phyloP scores from a whole-genome alignment of 1,140 invertebrate species.

The Pararge aegeria region DNA sequence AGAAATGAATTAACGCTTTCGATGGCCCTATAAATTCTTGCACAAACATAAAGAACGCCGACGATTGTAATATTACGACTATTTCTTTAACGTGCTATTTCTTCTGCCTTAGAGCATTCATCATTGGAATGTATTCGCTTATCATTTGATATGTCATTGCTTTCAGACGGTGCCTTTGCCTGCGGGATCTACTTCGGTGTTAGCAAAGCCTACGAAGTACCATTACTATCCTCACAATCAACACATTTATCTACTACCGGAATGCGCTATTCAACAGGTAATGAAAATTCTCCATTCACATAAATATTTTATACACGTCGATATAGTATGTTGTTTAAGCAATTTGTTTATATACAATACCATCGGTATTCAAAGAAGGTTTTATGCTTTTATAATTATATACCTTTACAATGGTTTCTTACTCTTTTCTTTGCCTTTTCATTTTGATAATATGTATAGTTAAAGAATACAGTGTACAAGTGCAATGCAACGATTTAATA shows the following conservation, averaged over 20 bases:
- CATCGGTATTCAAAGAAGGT: background rate
- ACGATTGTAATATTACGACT: conserved; percentile 28
- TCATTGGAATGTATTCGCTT: conserved; percentile 32
- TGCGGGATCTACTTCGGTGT: conserved; percentile 84
- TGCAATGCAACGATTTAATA: too few relatives aligned
- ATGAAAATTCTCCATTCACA: conserved; percentile 30
- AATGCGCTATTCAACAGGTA: conserved; percentile 95
- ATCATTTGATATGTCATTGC: conserved; percentile 31
- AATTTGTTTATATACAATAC: background rate
- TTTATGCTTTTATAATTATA: background rate
- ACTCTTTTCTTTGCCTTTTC: too few relatives aligned
- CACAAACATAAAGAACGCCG: conserved; percentile 34
- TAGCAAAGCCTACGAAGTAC: conserved; percentile 93
- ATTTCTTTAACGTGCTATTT: conserved; percentile 15
- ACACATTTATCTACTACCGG: conserved; percentile 93
- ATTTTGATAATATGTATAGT: too few relatives aligned
- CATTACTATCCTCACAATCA: conserved; percentile 97
- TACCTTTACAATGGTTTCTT: background rate
- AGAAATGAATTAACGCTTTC: conserved; percentile 40
- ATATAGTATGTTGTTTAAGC: background rate
- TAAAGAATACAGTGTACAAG: too few relatives aligned
- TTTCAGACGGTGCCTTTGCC: conserved; percentile 88
- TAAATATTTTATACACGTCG: background rate
- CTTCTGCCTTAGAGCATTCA: conserved; percentile 26
- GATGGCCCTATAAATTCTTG: conserved; percentile 38